A percentile compares a stretch with the other conserved stretches of the same genome.
These are phyloP conservation scores for Lordiphosa clarofinis DNA, from an alignment of 1,140 invertebrate species.

Conservation along the genomic window DNA sequence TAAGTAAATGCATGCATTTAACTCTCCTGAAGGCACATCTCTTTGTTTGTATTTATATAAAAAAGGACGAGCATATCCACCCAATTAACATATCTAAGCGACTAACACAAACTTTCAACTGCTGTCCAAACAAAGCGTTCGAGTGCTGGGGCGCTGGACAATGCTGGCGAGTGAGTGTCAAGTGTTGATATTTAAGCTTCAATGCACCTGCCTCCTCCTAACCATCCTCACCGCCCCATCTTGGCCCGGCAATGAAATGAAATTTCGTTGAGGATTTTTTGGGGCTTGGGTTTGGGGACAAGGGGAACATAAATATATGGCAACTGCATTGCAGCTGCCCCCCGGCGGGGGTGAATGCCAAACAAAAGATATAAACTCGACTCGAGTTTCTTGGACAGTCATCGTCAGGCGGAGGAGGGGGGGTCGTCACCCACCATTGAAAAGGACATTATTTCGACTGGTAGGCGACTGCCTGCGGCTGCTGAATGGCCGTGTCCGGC, in stretches of 20 bases:
- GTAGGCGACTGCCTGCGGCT: conserved; percentile 25
- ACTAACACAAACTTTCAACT: conserved; percentile 24
- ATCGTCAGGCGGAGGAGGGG: not conserved
- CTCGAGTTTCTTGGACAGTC: conserved; percentile 18
- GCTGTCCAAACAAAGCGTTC: conserved; percentile 16
- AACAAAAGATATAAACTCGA: conserved; percentile 47
- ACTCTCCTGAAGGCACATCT: conserved; percentile 3
- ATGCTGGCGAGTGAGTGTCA: conserved; percentile 48
- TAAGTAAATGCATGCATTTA: too few species aligned
- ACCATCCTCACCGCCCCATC: not conserved
- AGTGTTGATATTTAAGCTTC: conserved; percentile 64
- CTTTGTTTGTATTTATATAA: too few species aligned
- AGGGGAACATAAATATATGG: conserved; percentile 49
- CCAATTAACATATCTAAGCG: conserved; percentile 46
- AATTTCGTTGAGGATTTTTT: conserved; percentile 29
- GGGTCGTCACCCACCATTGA: too few species aligned
- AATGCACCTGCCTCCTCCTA: conserved; percentile 23
- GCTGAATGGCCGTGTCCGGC: conserved; percentile 17
- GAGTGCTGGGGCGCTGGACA: conserved; percentile 21
- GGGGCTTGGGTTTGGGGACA: not conserved
- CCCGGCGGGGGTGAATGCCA: conserved; percentile 11
- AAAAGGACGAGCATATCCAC: not conserved
- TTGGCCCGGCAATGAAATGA: conserved; percentile 26
- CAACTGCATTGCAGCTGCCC: conserved; percentile 63
- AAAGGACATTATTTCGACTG: conserved; percentile 18